Evolutionary conservation across 1,140 invertebrate species (phyloP), one percentile per base, ranked within the genome.

Genomic region (Steinernema khuongi): DNA sequence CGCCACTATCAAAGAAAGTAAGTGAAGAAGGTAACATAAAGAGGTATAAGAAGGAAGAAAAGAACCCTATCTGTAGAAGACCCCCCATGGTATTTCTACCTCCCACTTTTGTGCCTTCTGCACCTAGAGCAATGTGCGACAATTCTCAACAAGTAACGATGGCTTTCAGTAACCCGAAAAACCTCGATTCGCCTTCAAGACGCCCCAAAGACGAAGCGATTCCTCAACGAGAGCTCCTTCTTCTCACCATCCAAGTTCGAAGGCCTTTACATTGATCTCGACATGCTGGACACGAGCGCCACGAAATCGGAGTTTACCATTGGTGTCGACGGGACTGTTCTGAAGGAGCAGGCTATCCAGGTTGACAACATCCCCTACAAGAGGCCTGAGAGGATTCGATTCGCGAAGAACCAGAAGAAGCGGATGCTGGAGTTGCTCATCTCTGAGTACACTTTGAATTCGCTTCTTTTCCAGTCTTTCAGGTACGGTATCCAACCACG

Each of bases 381-480:
- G 1, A 31, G 70, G 1, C 76, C 76, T 4, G 72, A 50, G 32
- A 74, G 70, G 19, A 75, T 77, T 73, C 70, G 74, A 72, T 31
- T 77, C 19, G 67, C 73, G 1, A 31, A 67, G 14, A 77, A 73
- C 32, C 66, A 32, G n/a, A 72, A 76, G 22, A 72, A 72, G 28
- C 43, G 73, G 41, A 67, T 68, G 70, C 67, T 76, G 31, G 76
- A 77, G 36, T 68, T 77, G 0, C 30, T 73, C 22, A 43, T 77
- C 31, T 77, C 76, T 1, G 43, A 76, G 19, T 71, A 77, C 67
- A 79, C 76, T 1, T 17, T 76, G 4, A 77, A 77, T 29, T 75
- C 73, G 19, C 32, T 77, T 17, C 31, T 77, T 2, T 77, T 71
- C 70, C 76, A 77, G 60, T 73, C 76, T 29, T 74, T 76, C 67